Conservation (phyloP, 2,888 invertebrate species). For the Macrophya annulata region DNA sequence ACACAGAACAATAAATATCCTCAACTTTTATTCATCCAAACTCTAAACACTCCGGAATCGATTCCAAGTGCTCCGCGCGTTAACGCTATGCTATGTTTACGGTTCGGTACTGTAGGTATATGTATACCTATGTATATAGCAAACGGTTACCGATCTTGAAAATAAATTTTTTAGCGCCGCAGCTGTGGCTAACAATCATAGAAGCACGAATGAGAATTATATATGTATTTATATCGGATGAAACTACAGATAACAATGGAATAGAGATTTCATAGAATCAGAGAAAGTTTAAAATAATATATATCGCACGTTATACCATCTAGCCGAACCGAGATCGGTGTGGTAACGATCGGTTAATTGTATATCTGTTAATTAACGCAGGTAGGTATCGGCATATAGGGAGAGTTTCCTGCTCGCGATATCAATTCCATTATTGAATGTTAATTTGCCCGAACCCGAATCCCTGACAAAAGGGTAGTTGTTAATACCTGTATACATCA, state of each 20-base stretch:
- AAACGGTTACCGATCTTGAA: too few species aligned
- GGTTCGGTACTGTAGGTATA: background rate
- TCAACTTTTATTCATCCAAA: conserved; percentile 19
- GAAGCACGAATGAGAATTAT: too few species aligned
- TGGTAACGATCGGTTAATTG: conserved; percentile 36
- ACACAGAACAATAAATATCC: conserved; percentile 43
- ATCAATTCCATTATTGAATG: conserved; percentile 54
- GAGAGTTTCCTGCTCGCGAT: conserved; percentile 19
- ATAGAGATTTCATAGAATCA: background rate
- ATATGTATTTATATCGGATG: too few species aligned
- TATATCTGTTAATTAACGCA: conserved; percentile 48
- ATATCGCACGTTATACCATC: background rate
- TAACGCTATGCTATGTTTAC: background rate
- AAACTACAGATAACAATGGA: background rate
- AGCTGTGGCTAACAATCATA: too few species aligned
- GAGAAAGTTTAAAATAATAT: background rate
- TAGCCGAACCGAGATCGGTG: background rate
- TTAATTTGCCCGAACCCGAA: conserved; percentile 45
- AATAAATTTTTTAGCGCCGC: too few species aligned
- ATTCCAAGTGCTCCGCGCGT: background rate
- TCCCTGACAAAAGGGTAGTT: conserved; percentile 42
- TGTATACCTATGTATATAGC: background rate
- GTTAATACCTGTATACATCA: conserved; percentile 36
- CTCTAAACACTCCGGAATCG: background rate
- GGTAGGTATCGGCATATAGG: too few species aligned